Evolutionary conservation across 2,888 invertebrate species (phyloP).

Genomic region (Prenolepis imparis): DNA sequence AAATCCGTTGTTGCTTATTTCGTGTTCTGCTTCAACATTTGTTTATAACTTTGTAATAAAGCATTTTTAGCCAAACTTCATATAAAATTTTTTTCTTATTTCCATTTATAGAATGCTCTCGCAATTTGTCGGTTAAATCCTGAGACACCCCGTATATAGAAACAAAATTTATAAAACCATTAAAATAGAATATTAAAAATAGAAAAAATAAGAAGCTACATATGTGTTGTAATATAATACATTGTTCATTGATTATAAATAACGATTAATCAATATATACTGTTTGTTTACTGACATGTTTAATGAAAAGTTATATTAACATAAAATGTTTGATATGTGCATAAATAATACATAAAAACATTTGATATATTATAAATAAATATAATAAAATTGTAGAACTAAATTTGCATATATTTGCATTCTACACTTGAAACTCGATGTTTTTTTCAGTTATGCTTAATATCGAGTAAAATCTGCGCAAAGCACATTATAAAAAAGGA

Average conservation of each 20-base stretch:
- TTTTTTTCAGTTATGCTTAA: not conserved
- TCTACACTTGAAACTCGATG: not conserved
- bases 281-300: too few relatives aligned
- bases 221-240: not conserved
- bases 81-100: too few relatives aligned
- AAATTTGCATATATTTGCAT: constrained; percentile 54
- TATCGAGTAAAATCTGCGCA: not conserved
- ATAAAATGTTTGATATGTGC: not conserved
- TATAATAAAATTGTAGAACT: constrained; percentile 63
- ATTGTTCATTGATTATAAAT: not conserved
- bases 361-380: not conserved
- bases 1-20: too few relatives aligned
- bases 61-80: too few relatives aligned
- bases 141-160: too few relatives aligned
- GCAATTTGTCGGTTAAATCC: too few relatives aligned
- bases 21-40: too few relatives aligned
- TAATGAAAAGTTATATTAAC: not conserved
- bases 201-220: not conserved
- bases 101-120: too few relatives aligned
- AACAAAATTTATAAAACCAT: not conserved
- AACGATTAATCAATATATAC: not conserved
- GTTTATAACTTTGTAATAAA: too few relatives aligned
- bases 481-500: not conserved
- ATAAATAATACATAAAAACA: not conserved
- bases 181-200: not conserved